Evolutionary conservation across 2,797 vertebrate genomes (phyloP).

Genomic region (Synanceia verrucosa): DNA sequence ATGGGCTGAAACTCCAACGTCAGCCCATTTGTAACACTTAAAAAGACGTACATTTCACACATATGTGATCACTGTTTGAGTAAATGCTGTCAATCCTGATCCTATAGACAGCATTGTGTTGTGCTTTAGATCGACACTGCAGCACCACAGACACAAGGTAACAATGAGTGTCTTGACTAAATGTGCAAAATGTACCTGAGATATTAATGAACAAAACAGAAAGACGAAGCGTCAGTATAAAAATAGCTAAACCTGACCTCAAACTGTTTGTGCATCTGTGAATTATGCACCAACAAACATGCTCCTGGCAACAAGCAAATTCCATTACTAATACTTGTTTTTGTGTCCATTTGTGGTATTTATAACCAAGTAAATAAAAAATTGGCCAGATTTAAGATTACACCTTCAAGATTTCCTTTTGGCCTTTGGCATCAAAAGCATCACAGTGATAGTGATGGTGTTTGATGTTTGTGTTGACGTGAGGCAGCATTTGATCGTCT

Average conservation of each 20-base stretch:
- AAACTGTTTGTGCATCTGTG: slow-evolving; percentile 18
- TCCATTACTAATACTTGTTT: too few species aligned
- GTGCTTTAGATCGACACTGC: neutral
- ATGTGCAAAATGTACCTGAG: slow-evolving; percentile 6
- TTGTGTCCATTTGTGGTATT: slow-evolving; percentile 6
- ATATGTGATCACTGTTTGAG: slow-evolving; percentile 7
- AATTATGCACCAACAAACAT: neutral
- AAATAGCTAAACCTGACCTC: slow-evolving; percentile 37
- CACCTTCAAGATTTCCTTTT: slow-evolving; percentile 17
- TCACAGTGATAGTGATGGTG: slow-evolving; percentile 6
- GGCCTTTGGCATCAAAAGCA: slow-evolving; percentile 39
- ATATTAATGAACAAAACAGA: slow-evolving; percentile 25
- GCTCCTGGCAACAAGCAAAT: neutral
- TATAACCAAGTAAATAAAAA: slow-evolving; percentile 6
- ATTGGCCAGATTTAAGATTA: neutral
- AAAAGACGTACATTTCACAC: slow-evolving; percentile 32
- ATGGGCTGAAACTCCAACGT: slow-evolving; percentile 50
- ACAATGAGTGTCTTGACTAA: neutral
- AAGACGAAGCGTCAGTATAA: neutral
- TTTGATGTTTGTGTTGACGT: slow-evolving; percentile 48
- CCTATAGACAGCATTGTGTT: neutral
- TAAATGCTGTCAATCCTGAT: neutral
- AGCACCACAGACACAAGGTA: neutral
- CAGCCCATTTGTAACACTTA: slow-evolving; percentile 50
- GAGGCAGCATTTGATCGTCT: slow-evolving; percentile 54